Evolutionary conservation across 1,140 invertebrate genomes (phyloP).

Genomic region (Drosophila tsacasi): DNA sequence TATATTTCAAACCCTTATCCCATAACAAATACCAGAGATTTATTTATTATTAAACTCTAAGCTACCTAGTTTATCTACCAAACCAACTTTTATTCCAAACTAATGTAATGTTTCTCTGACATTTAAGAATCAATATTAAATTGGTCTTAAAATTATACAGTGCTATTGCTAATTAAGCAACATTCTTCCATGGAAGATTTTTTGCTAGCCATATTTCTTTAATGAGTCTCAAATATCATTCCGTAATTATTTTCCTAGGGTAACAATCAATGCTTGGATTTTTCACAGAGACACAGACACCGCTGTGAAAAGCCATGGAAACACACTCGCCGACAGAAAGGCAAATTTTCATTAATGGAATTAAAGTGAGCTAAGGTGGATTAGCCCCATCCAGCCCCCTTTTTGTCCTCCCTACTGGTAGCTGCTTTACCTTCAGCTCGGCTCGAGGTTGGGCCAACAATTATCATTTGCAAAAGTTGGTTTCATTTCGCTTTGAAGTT

Average conservation of each 20-base stretch:
- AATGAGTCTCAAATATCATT: slow-evolving; percentile 34
- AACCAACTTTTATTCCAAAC: neutral
- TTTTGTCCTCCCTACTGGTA: slow-evolving; percentile 14
- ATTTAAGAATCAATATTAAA: slow-evolving; percentile 9
- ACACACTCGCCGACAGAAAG: slow-evolving; percentile 16
- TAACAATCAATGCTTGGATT: slow-evolving; percentile 39
- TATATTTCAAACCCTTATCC: too few relatives aligned
- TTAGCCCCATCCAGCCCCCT: slow-evolving; percentile 6
- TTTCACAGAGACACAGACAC: slow-evolving; percentile 18
- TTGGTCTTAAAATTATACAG: too few relatives aligned
- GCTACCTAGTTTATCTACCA: neutral
- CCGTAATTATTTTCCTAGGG: slow-evolving; percentile 33
- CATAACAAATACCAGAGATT: too few relatives aligned
- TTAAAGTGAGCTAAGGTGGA: slow-evolving; percentile 40
- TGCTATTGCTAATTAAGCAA: neutral
- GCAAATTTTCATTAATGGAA: slow-evolving; percentile 63
- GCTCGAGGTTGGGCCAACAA: slow-evolving; percentile 42
- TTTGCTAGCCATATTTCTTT: slow-evolving; percentile 9
- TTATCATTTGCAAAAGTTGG: slow-evolving; percentile 52
- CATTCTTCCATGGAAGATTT: neutral
- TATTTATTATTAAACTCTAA: neutral
- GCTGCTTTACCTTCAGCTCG: slow-evolving; percentile 38
- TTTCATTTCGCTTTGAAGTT: slow-evolving; percentile 46
- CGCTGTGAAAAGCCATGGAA: slow-evolving; percentile 52
- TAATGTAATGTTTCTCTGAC: neutral